These are phyloP conservation scores for Galerucella nymphaeae DNA, from an alignment of 2,888 invertebrate genomes.

Conservation along the genomic window DNA sequence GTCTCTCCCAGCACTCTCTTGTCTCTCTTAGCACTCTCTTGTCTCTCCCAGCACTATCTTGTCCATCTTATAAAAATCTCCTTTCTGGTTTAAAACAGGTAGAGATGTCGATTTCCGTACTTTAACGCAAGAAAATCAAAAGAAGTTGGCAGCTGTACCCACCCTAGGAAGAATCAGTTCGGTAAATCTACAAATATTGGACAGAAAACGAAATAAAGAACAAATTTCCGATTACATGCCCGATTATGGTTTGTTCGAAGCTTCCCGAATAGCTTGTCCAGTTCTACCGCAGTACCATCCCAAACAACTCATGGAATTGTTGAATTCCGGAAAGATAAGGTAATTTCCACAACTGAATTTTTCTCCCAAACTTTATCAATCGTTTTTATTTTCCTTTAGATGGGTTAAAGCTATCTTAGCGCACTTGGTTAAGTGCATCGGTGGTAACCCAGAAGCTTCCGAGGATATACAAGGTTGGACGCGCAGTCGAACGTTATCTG, in stretches of 20 bases:
- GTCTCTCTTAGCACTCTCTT: no score
- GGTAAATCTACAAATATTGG: conserved; percentile 83
- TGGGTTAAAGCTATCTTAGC: conserved; percentile 98
- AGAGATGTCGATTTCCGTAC: conserved; percentile 77
- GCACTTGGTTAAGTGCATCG: conserved; percentile 87
- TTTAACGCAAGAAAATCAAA: conserved; percentile 75
- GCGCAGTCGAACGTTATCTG: conserved; percentile 87
- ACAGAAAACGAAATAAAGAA: conserved; percentile 71
- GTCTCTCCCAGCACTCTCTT: no score
- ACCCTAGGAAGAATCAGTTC: conserved; percentile 86
- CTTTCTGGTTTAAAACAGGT: neutral
- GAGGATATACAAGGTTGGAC: conserved; percentile 80
- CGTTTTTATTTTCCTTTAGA: conserved; percentile 57
- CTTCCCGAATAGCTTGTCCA: conserved; percentile 95
- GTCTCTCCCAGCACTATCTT: no score
- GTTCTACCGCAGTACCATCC: conserved; percentile 99
- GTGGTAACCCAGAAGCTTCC: conserved; percentile 66
- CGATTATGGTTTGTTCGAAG: conserved; percentile 95
- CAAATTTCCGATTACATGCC: conserved; percentile 83
- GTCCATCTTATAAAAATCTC: no score
- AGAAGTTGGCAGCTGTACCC: conserved; percentile 69
- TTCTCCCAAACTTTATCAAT: neutral
- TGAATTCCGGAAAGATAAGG: conserved; percentile 95
- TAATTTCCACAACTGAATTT: neutral
- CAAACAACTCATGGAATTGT: conserved; percentile 96